Evolutionary conservation across 2,888 invertebrate genomes (phyloP).

Genomic region (Lysandra bellargus): DNA sequence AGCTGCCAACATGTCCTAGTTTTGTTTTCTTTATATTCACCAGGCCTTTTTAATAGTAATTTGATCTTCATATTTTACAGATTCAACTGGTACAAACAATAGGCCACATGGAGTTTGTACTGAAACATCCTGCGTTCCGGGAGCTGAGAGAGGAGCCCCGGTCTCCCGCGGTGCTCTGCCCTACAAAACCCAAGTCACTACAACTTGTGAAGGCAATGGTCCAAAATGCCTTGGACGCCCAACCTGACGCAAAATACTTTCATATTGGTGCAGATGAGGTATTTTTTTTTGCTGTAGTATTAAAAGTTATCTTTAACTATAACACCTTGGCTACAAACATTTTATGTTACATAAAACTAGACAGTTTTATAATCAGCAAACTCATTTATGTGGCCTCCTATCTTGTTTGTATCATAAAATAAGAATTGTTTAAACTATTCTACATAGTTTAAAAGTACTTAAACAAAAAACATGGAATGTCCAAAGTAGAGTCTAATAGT

Average conservation of each 20-base stretch:
- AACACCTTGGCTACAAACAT: too few species aligned
- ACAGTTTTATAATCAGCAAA: too few species aligned
- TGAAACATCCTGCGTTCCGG: conserved; percentile 86
- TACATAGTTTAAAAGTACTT: too few species aligned
- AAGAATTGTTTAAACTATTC: too few species aligned
- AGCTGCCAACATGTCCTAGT: too few species aligned
- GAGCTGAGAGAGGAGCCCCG: conserved; percentile 83
- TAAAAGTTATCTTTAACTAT: neutral
- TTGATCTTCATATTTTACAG: conserved; percentile 47
- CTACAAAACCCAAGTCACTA: conserved; percentile 77
- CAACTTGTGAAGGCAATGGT: conserved; percentile 76
- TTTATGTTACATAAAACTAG: too few species aligned
- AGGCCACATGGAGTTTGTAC: conserved; percentile 91
- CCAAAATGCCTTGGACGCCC: conserved; percentile 84
- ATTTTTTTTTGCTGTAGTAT: neutral
- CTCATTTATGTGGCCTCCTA: too few species aligned
- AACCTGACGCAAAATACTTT: conserved; percentile 83
- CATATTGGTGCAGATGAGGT: conserved; percentile 93
- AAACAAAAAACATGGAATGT: too few species aligned
- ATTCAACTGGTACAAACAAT: conserved; percentile 92
- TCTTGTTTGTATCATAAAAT: too few species aligned
- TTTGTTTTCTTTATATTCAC: too few species aligned
- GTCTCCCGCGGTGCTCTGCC: conserved; percentile 86
- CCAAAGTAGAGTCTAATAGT: too few species aligned
- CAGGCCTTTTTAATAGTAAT: too few species aligned